A percentile compares a stretch with the other conserved stretches of the same genome.
These are phyloP conservation scores for Drosophila melanogaster DNA, from an alignment of 1,140 invertebrate genomes.

Conservation along the genomic window DNA sequence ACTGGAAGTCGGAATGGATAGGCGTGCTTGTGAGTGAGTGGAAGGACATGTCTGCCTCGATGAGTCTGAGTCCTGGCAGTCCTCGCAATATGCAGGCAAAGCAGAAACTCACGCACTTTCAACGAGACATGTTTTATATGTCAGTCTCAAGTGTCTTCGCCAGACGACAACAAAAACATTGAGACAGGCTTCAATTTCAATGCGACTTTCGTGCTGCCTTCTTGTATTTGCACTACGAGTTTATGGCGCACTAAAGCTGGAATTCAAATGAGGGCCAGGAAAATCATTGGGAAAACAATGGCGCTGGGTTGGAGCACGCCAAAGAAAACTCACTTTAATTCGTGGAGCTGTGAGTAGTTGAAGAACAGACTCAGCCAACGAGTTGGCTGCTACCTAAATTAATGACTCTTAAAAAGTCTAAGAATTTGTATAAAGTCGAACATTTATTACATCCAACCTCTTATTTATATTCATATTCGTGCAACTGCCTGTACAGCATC, in stretches of 20 bases:
- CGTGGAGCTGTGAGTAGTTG: not conserved
- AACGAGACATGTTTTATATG: constrained; percentile 73
- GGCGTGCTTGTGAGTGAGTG: constrained; percentile 3
- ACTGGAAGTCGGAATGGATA: not conserved
- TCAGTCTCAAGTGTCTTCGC: constrained; percentile 73
- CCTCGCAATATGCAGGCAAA: constrained; percentile 59
- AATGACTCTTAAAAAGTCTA: not conserved
- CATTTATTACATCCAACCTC: too few species aligned
- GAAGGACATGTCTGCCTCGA: constrained; percentile 9
- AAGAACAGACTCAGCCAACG: too few species aligned
- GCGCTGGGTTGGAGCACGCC: too few species aligned
- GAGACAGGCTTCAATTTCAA: constrained; percentile 11
- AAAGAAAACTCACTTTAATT: not conserved
- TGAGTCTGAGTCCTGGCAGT: constrained; percentile 45
- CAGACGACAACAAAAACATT: constrained; percentile 58
- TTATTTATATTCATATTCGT: too few species aligned
- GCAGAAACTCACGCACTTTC: constrained; percentile 49
- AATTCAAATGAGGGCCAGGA: not conserved
- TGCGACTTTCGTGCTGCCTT: not conserved
- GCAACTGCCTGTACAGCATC: too few species aligned
- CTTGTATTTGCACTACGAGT: constrained; percentile 10
- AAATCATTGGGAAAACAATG: not conserved
- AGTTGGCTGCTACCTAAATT: not conserved
- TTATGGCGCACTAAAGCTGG: constrained; percentile 20
- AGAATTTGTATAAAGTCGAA: not conserved